These are phyloP conservation scores for Dinocampus coccinellae DNA, from an alignment of 2,888 invertebrate genomes.

Conservation along the genomic window DNA sequence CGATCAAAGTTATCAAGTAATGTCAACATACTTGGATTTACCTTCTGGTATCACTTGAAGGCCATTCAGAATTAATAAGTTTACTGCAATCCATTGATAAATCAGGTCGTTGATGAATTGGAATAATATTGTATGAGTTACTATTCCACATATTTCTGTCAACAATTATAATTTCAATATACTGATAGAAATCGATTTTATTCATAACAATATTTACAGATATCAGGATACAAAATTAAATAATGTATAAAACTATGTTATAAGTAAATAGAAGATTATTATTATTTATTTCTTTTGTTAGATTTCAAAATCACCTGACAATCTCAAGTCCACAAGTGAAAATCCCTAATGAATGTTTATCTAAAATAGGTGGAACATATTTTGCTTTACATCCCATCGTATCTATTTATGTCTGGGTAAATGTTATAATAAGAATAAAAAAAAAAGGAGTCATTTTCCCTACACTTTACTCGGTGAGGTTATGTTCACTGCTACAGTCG, in stretches of 20 bases:
- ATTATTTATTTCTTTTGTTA: too few species aligned
- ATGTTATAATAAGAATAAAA: background rate
- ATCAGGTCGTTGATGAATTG: slow-evolving; percentile 81
- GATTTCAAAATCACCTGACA: slow-evolving; percentile 37
- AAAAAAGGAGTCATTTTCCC: background rate
- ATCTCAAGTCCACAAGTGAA: slow-evolving; percentile 37
- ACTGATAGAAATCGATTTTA: background rate
- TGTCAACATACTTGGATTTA: too few species aligned
- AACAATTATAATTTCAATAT: slow-evolving; percentile 24
- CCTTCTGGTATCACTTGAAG: slow-evolving; percentile 84
- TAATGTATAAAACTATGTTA: too few species aligned
- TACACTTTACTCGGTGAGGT: background rate
- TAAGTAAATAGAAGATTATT: too few species aligned
- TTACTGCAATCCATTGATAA: slow-evolving; percentile 80
- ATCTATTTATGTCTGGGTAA: slow-evolving; percentile 10
- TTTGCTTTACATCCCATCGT: background rate
- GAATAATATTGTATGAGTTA: slow-evolving; percentile 71
- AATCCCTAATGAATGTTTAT: slow-evolving; percentile 34
- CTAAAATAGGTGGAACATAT: background rate
- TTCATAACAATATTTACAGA: too few species aligned
- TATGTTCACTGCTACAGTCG: too few species aligned
- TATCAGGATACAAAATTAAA: too few species aligned
- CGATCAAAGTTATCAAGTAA: background rate
- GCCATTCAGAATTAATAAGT: slow-evolving; percentile 90
- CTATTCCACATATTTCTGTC: slow-evolving; percentile 56